Percentiles rank a stretch among this genome's conserved stretches.
Conservation (phyloP, 2,113 vertebrate genomes). For the Neofelis nebulosa region DNA sequence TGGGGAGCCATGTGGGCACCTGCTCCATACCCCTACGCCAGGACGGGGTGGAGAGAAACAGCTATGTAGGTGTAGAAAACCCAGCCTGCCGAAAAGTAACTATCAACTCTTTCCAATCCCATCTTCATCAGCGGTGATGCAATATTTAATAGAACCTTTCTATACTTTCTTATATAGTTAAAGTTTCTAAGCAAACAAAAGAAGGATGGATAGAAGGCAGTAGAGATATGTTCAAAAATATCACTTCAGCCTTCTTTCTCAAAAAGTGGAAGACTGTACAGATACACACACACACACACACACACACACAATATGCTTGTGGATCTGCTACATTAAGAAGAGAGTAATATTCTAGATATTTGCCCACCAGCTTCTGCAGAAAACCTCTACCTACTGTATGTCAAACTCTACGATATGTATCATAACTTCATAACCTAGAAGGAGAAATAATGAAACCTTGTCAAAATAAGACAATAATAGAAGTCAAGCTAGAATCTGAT, state of each 20-base stretch:
- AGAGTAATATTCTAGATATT: neutral
- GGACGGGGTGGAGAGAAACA: neutral
- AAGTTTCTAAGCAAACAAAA: neutral
- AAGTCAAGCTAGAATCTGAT: neutral
- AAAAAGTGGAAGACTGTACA: neutral
- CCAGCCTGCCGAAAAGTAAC: neutral
- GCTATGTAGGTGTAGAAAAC: neutral
- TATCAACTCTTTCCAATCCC: neutral
- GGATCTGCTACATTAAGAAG: neutral
- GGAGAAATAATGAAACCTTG: neutral
- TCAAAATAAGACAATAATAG: neutral
- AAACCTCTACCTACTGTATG: neutral
- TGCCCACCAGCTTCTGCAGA: neutral
- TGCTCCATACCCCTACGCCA: neutral
- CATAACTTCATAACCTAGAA: neutral
- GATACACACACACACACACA: neutral
- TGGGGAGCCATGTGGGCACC: neutral
- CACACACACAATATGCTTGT: neutral
- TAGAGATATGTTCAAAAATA: neutral
- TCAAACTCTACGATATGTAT: neutral
- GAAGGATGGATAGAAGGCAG: neutral
- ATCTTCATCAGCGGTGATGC: neutral
- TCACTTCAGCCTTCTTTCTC: neutral
- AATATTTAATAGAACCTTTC: neutral
- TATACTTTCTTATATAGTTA: neutral